These are phyloP conservation scores for Drosophila monieri DNA, from an alignment of 2,888 invertebrate species.

Conservation along the genomic window DNA sequence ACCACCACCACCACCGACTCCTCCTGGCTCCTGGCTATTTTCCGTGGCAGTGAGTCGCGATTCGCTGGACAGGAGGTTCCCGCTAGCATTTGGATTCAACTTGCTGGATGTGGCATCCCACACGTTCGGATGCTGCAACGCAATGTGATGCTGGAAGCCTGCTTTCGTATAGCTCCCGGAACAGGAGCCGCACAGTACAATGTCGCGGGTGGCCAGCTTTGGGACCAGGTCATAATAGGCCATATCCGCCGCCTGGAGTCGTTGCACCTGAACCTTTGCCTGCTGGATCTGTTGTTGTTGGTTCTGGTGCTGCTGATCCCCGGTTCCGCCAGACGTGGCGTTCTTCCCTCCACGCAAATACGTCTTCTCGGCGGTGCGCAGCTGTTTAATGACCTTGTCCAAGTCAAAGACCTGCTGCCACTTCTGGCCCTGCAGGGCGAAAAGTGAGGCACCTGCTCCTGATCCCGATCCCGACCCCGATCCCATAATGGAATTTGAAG, in stretches of 20 bases:
- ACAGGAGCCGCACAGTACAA: conserved; percentile 92
- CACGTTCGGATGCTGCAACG: conserved; percentile 85
- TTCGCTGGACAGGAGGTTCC: conserved; percentile 18
- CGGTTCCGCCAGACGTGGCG: conserved; percentile 18
- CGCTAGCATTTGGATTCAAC: conserved; percentile 33
- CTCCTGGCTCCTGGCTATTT: conserved; percentile 24
- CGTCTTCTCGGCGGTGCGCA: conserved; percentile 75
- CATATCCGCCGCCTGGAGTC: conserved; percentile 87
- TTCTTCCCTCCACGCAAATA: conserved; percentile 60
- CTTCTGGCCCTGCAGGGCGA: conserved; percentile 73
- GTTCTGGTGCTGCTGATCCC: conserved; percentile 12
- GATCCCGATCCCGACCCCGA: conserved; percentile 14
- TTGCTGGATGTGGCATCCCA: conserved; percentile 75
- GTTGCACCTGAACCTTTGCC: conserved; percentile 83
- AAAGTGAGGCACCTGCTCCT: conserved; percentile 26
- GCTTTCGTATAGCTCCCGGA: conserved; percentile 91
- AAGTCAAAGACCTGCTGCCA: conserved; percentile 81
- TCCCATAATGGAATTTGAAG: conserved; percentile 5
- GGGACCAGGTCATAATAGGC: conserved; percentile 91
- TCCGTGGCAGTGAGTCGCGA: conserved; percentile 44
- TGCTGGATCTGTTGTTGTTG: conserved; percentile 9
- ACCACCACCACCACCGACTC: conserved; percentile 2
- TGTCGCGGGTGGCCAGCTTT: conserved; percentile 90
- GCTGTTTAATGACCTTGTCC: conserved; percentile 79
- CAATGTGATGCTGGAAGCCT: conserved; percentile 90